Evolutionary conservation across 2,113 vertebrate genomes (phyloP).

Genomic region (Apodemus sylvaticus): DNA sequence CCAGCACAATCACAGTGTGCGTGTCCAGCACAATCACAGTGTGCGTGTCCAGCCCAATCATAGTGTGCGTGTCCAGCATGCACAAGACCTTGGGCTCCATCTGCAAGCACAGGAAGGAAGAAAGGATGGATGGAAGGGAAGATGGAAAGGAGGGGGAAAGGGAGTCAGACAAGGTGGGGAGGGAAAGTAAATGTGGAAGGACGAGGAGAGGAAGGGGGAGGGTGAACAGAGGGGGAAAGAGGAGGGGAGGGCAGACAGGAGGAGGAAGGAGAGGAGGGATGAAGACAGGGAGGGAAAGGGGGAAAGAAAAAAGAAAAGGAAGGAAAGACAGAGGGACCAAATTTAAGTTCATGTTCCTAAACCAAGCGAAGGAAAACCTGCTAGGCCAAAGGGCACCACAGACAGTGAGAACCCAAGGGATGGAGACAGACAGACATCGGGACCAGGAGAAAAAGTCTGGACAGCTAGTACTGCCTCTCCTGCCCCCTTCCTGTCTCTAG

Average conservation of each 20-base stretch:
- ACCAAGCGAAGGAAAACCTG: not conserved
- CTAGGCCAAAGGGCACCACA: not conserved
- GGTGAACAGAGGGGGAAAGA: too few species aligned
- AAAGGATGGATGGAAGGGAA: not conserved
- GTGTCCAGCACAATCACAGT: not conserved
- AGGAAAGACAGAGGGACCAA: not conserved
- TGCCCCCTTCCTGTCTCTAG: rapidly evolving
- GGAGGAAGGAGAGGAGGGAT: too few species aligned
- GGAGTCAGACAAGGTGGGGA: not conserved
- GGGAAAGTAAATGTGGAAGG: too few species aligned
- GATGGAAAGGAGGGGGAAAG: not conserved
- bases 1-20: not conserved
- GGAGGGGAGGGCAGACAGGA: not conserved
- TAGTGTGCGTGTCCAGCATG: not conserved
- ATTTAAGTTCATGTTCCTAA: not conserved
- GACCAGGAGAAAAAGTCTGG: not conserved
- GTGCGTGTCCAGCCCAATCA: not conserved
- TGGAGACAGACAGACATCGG: rapidly evolving
- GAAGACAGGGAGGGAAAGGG: too few species aligned
- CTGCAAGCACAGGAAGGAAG: not conserved
- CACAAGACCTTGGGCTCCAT: not conserved
- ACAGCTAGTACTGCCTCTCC: too few species aligned
- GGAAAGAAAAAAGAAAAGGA: not conserved
- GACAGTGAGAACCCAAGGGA: not conserved
- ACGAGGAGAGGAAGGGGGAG: not conserved